A percentile compares a stretch with the other conserved stretches of the same genome.
Conservation (phyloP, 1,140 invertebrate genomes). For the Platyura marginata region DNA sequence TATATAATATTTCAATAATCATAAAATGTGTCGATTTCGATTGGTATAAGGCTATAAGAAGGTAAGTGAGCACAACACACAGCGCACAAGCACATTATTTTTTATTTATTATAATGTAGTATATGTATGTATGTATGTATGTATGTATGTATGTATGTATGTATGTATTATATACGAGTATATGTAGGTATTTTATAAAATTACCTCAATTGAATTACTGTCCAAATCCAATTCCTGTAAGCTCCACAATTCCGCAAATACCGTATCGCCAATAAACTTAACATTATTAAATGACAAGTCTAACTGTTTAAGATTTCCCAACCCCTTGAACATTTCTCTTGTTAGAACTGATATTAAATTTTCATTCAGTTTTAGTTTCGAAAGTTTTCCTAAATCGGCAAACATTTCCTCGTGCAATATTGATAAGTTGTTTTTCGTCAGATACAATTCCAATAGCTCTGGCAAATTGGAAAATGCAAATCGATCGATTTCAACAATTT, state of each 20-base stretch:
- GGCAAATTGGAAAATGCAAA: constrained; percentile 50
- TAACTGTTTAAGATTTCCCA: constrained; percentile 41
- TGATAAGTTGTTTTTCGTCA: constrained; percentile 55
- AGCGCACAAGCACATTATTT: too few species aligned
- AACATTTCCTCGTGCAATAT: constrained; percentile 51
- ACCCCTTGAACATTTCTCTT: constrained; percentile 46
- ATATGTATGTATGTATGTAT: too few species aligned
- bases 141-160: too few species aligned
- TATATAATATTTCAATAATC: too few species aligned
- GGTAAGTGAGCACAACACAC: too few species aligned
- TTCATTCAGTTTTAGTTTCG: constrained; percentile 45
- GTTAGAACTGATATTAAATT: constrained; percentile 50
- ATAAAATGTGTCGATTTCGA: too few species aligned
- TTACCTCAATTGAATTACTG: constrained; percentile 42
- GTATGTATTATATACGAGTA: too few species aligned
- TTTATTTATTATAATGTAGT: too few species aligned
- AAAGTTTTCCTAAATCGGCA: constrained; percentile 37
- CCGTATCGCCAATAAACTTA: constrained; percentile 47
- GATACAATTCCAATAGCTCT: constrained; percentile 38
- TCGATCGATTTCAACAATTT: constrained; percentile 45
- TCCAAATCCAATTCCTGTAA: constrained; percentile 50
- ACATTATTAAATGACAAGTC: constrained; percentile 49
- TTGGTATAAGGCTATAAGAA: too few species aligned
- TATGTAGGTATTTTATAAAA: too few species aligned
- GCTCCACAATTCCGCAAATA: constrained; percentile 51